Conservation (phyloP, 2,113 vertebrate genomes). For the Amblyornis subalaris region DNA sequence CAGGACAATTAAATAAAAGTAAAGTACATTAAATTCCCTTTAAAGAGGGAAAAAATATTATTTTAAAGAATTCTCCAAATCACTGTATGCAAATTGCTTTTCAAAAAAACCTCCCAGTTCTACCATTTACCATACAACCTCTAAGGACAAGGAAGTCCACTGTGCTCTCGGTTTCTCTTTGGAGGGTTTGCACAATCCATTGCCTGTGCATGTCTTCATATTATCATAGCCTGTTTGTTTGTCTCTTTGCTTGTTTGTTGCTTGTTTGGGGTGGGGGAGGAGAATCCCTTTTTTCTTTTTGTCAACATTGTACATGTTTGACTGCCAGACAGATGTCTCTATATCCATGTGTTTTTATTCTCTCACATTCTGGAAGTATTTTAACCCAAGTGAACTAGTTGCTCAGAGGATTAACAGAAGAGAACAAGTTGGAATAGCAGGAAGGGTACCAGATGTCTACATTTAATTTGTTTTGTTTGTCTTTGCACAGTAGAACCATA, state of each 20-base stretch:
- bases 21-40: neutral
- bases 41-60: neutral
- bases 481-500: neutral
- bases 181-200: neutral
- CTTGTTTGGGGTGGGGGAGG: fast-evolving
- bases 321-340: neutral
- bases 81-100: neutral
- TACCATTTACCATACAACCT: neutral
- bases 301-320: neutral
- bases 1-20: neutral
- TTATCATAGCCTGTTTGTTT: neutral
- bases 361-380: neutral
- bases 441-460: neutral
- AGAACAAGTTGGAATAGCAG: neutral
- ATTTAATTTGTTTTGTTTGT: neutral
- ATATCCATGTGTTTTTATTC: neutral
- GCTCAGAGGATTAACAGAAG: neutral
- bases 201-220: neutral
- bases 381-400: neutral
- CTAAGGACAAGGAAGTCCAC: neutral
- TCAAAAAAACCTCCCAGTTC: neutral
- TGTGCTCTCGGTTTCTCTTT: neutral
- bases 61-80: neutral
- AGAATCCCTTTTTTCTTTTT: neutral
- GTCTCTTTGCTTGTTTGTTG: neutral